Evolutionary conservation across 53 echinoderm and acorn worm species (phyloP), one percentile per base, ranked within the genome.

Genomic region (Apostichopus leukothele): DNA sequence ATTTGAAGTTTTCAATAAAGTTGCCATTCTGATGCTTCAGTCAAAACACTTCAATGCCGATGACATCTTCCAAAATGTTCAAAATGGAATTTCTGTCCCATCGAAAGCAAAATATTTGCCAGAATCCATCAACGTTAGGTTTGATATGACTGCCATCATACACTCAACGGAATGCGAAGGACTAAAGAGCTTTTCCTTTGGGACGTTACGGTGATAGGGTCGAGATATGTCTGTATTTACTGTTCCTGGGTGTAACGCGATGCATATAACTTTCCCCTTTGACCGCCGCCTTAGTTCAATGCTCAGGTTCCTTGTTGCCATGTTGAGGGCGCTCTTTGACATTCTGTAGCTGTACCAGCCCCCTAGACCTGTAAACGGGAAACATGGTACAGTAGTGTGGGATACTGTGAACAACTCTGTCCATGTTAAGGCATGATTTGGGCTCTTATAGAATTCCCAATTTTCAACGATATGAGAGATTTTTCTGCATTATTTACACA

Each of bases 301-400:
- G 88, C 94, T 93, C 67, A 96, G 91, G 76, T 94, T 96, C 83
- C 93, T 96, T 26, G 94, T 96, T n/a, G 96, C 94, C 94, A 94
- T 96, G 92, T 96, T 96, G 67, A 96, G 94, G 74, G 96, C 96
- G 13, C 91, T 91, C 86, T 96, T 96, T 20, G 96, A 96, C 96
- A 96, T 94, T 52, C 96, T 93, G 76, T 96, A 96, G 90, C 94
- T 94, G 92, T 96, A 96, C 96, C 96, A 96, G 51, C 96, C 96
- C 10, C 96, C 96, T 54, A 91, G 90, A 20, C 83, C 96, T 96
- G 91, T 21, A 50, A 50, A 5, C 10, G n/a, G 51, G 50, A 12
- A 53, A 50, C 13, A 67, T 39, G 39, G 68, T 16, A 67, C 68
- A 67, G n/a, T n/a, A n/a, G 68, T 67, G n/a, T 16, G 13, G 13